Base-by-base conservation (phyloP, 1,140 invertebrate species). In the Zophobas morio region DNA sequence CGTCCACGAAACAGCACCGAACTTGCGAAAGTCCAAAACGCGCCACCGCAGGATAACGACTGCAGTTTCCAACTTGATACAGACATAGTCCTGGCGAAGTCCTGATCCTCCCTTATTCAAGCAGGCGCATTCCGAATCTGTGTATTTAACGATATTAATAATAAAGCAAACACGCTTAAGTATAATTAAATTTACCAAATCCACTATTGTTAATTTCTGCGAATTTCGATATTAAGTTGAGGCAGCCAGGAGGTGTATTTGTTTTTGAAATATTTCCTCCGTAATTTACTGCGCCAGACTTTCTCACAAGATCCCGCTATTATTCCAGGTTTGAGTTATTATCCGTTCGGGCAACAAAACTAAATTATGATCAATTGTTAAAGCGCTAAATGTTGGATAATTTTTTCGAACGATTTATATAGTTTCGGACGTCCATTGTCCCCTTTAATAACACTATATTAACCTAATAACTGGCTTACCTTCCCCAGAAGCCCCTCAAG, bases 41-140 rank as follows among this genome's bases (percentile, higher is more conserved):
- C 77, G 77, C 51, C 36, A 74, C 77, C 57, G 75, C 60, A 71
- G 57, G 66, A 74, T 74, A 54, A 73, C 51, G 47, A 79, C 78
- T 79, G 78, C 78, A 77, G 63, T 54, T 49, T 74, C 72, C 42
- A 56, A 54, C 51, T 56, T 74, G 72, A 74, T 42, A 74, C 49
- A 74, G 72, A 74, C 53, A 74, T 74, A 46, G 72, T 72, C 70
- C 66, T 74, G 49, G 49, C 49, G 37, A 53, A 42, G 71, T 54
- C 51, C 54, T 57, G 53, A 74, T 46, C 72, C 49, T 73, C 71
- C 71, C 49, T 73, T 35, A 56, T 74, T 74, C 49, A 74, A 74
- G 72, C 72, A 56, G 40, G 72, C 72, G 72, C 72, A 46, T 74
- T 74, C 33, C 60, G 42, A 32, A 36, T 66, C 37, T 66, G 60